Evolutionary conservation across 2,888 invertebrate species (phyloP), one percentile per base, ranked within the genome.

Genomic region (Microctonus hyperodae): DNA sequence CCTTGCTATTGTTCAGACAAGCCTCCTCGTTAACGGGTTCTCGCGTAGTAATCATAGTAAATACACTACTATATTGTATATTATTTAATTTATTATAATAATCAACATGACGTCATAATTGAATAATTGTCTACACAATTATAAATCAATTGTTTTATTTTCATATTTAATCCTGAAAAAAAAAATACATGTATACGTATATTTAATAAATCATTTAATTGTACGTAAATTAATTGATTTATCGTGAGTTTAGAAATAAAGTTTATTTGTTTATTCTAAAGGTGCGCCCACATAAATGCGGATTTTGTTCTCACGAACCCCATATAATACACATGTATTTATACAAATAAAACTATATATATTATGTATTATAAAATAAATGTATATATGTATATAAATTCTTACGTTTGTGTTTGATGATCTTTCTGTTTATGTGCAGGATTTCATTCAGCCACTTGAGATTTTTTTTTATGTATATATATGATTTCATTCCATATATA

Each of bases 1-100:
- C 78, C 76, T 78, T 76, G 76, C 75, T 78, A 76, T 79, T 75
- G 76, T 77, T 74, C 71, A 37, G 55, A 59, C 59, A 31, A n/a
- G 58, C 6, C 51, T 50, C 51, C 51, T 40, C 56, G 66, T 72
- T 68, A 72, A 69, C 75, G 68, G 70, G 69, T 73, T 72, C 64
- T 64, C 51, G 64, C 64, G 67, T 64, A 16, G 65, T 61, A 16
- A 16, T 22, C 31, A 59, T 44, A 44, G 16, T 53, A 62, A 53
- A 51, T 25, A 22, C 25, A 22, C 51, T 2, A 2, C 11, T 13
- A 51, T 23, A 23, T 2, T 23, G 9, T 1, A 13, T 22, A 22
- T 50, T 50, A 50, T 50, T n/a, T 20, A 20, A 11, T 23, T 25
- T 23, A 6, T 50, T 11, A 11, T 25, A n/a, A 44, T 44, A 44